phyloP scores from a whole-genome alignment of 2,113 vertebrate species.

The Daubentonia madagascariensis region DNA sequence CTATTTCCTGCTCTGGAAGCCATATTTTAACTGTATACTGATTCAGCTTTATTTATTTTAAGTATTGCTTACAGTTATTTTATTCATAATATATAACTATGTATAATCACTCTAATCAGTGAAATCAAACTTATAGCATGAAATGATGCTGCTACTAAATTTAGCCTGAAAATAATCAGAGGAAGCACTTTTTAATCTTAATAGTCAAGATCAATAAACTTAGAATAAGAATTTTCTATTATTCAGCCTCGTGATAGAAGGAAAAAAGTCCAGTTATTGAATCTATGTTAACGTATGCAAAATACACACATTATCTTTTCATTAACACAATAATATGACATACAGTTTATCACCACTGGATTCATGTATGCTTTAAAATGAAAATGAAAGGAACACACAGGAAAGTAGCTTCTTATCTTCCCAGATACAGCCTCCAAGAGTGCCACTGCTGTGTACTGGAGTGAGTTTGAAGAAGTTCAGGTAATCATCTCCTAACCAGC shows the following conservation, averaged over 20 bases:
- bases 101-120: slow-evolving; percentile 34
- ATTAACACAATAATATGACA: slow-evolving; percentile 51
- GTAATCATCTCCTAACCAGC: slow-evolving; percentile 77
- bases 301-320: slow-evolving; percentile 65
- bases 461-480: slow-evolving; percentile 79
- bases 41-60: slow-evolving; percentile 34
- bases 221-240: slow-evolving; percentile 44
- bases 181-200: neutral
- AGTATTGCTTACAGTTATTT: slow-evolving; percentile 20
- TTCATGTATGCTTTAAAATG: slow-evolving; percentile 71
- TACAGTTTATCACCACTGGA: slow-evolving; percentile 63
- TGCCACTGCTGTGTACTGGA: slow-evolving; percentile 71
- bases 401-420: slow-evolving; percentile 80
- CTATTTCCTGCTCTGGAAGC: neutral
- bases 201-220: neutral
- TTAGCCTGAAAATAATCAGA: slow-evolving; percentile 50
- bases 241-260: slow-evolving; percentile 25
- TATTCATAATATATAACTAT: neutral
- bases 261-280: neutral
- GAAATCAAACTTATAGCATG: slow-evolving; percentile 36
- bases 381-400: slow-evolving; percentile 68
- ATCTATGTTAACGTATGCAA: slow-evolving; percentile 40
- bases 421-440: slow-evolving; percentile 72
- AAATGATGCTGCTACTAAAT: slow-evolving; percentile 40
- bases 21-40: slow-evolving; percentile 5